These are phyloP conservation scores for Halcyon chelicuti DNA, from an alignment of 2,797 vertebrate species.

Conservation along the genomic window DNA sequence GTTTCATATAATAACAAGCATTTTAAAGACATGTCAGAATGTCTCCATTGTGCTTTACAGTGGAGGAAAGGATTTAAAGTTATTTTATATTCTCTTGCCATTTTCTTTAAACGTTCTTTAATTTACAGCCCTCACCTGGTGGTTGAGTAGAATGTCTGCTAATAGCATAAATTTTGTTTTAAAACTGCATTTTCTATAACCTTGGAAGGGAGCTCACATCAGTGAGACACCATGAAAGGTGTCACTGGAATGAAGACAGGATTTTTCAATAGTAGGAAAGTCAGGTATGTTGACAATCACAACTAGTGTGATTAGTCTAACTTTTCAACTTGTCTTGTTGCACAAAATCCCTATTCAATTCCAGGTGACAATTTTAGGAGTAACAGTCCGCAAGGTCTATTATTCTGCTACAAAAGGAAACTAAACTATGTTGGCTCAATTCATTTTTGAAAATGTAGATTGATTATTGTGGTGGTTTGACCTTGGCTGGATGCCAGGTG, in stretches of 20 bases:
- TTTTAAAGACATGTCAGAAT: not conserved
- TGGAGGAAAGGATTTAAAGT: not conserved
- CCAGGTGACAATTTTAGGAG: not conserved
- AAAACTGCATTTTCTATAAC: not conserved
- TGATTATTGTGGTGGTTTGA: not conserved
- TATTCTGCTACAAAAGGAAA: not conserved
- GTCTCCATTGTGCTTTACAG: not conserved
- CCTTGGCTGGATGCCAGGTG: too few relatives aligned
- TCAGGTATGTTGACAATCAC: not conserved
- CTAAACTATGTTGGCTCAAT: not conserved
- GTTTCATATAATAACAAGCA: not conserved
- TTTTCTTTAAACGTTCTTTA: not conserved
- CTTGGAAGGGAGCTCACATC: not conserved
- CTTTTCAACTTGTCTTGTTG: not conserved
- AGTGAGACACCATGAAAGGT: not conserved
- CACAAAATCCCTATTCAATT: not conserved
- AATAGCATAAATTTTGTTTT: not conserved
- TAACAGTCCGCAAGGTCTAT: not conserved
- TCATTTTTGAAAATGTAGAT: not conserved
- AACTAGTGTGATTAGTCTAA: not conserved
- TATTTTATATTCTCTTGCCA: not conserved
- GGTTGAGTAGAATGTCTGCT: not conserved
- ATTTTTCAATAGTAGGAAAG: not conserved
- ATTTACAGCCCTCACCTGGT: not conserved
- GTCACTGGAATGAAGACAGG: not conserved